Evolutionary conservation across 2,797 vertebrate genomes (phyloP), one percentile per base, ranked within the genome.

Genomic region (Sebastes jordani): DNA sequence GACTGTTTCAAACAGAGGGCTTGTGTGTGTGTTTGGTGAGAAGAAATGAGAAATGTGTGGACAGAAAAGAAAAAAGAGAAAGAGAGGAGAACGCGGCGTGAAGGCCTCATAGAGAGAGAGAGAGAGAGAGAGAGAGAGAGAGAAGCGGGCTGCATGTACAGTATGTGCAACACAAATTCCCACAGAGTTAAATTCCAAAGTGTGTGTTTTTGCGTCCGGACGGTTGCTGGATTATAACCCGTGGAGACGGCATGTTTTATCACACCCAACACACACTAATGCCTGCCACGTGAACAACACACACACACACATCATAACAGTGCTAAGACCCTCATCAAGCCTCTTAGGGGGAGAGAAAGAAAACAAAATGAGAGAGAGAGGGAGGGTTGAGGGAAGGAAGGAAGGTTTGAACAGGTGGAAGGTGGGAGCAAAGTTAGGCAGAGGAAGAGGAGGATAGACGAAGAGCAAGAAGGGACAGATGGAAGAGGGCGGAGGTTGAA

Each of bases 291-390:
- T 91, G 86, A 90, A 88, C 6, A 2, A 70, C 46, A 65, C 76
- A 64, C 60, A 78, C 23, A 67, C 23, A 67, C 27, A 34, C 11
- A 34, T 36, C 22, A 42, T 22, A 84, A 76, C 74, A 78, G 55
- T 54, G 79, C 75, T 82, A 87, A 89, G 78, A 87, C 84, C 76
- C 64, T 85, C 55, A 86, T 83, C 78, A 70, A 87, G 83, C 79
- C 61, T 88, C 89, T 89, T 82, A 84, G 14, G 29, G 23, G 62
- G 61, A 71, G 81, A 69, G 60, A 64, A 82, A 71, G 23, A 68
- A 76, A 77, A 70, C 36, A 60, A 74, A 78, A 65, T n/a, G 20
- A 71, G 55, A 61, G 65, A 36, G 4, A 54, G 62, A 60, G 8
- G 14, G 22, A 67, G 36, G 52, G 0, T 42, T 0, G 14, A 52